phyloP scores from a whole-genome alignment of 2,888 invertebrate species.

The Thera britannica region DNA sequence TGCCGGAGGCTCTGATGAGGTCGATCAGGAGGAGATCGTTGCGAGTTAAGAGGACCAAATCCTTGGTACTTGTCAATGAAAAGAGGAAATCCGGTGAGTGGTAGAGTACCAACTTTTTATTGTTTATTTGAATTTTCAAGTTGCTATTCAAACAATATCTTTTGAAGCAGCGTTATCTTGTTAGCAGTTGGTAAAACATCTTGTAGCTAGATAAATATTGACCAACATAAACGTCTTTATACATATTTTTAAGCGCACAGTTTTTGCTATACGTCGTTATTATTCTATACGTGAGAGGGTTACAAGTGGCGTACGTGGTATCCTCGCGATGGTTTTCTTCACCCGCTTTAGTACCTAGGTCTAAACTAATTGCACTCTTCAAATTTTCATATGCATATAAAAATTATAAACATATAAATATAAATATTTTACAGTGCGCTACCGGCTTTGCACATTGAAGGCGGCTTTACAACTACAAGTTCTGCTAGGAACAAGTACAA shows the following conservation, averaged over 20 bases:
- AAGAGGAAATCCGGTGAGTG: slow-evolving; percentile 92
- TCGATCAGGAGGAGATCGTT: slow-evolving; percentile 89
- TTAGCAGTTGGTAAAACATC: slow-evolving; percentile 4
- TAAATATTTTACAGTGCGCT: too few relatives aligned
- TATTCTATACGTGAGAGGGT: too few relatives aligned
- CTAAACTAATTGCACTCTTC: too few relatives aligned
- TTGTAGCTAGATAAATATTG: slow-evolving; percentile 13
- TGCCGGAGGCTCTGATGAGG: slow-evolving; percentile 90
- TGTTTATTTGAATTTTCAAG: slow-evolving; percentile 18
- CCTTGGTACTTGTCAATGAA: slow-evolving; percentile 88
- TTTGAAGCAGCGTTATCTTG: slow-evolving; percentile 7
- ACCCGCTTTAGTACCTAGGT: too few relatives aligned
- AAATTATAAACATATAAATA: too few relatives aligned
- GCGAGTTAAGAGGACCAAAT: slow-evolving; percentile 90
- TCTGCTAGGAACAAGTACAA: background rate
- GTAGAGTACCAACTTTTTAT: slow-evolving; percentile 66
- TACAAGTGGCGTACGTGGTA: too few relatives aligned
- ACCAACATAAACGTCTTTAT: background rate
- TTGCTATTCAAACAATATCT: background rate
- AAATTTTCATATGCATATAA: too few relatives aligned
- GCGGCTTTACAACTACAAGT: background rate
- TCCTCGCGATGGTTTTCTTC: too few relatives aligned
- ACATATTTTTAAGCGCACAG: slow-evolving; percentile 9
- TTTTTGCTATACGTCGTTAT: too few relatives aligned
- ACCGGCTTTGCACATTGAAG: too few relatives aligned